Evolutionary conservation across 2,888 invertebrate species (phyloP).

Genomic region (Tetanocera ferruginea): DNA sequence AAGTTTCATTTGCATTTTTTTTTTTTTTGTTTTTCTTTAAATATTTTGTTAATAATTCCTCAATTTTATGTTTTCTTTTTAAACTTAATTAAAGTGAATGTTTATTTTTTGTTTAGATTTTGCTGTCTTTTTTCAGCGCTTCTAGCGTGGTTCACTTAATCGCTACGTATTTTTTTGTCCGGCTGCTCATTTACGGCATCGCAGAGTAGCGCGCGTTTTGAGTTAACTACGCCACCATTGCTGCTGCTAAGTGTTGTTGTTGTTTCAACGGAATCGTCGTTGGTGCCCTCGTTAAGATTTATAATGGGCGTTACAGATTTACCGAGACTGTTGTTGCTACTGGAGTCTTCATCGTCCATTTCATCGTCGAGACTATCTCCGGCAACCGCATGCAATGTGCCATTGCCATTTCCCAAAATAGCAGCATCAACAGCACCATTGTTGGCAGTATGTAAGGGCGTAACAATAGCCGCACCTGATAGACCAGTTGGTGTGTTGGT

Average conservation of each 20-base stretch:
- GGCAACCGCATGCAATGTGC: conserved; percentile 47
- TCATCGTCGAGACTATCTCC: conserved; percentile 50
- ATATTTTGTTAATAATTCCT: conserved; percentile 15
- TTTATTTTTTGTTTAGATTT: conserved; percentile 24
- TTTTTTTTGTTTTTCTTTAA: neutral
- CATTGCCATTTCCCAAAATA: conserved; percentile 59
- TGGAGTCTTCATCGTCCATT: conserved; percentile 51
- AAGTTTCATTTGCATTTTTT: conserved; percentile 24
- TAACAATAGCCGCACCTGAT: conserved; percentile 30
- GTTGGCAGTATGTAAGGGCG: conserved; percentile 40
- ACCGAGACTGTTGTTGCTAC: conserved; percentile 51
- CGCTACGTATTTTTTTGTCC: conserved; percentile 68
- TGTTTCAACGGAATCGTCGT: conserved; percentile 43
- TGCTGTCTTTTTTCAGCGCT: conserved; percentile 42
- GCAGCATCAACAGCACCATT: conserved; percentile 47
- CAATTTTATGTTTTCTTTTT: conserved; percentile 10
- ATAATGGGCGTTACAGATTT: conserved; percentile 44
- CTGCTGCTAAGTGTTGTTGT: conserved; percentile 47
- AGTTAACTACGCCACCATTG: conserved; percentile 49
- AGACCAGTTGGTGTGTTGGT: neutral
- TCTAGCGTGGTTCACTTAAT: conserved; percentile 55
- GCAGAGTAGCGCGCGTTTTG: conserved; percentile 59
- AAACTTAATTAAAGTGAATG: conserved; percentile 42
- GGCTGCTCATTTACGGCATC: conserved; percentile 55
- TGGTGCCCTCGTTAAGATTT: conserved; percentile 46